phyloP scores from a whole-genome alignment of 2,113 vertebrate genomes.

The Scytalopus superciliaris region DNA sequence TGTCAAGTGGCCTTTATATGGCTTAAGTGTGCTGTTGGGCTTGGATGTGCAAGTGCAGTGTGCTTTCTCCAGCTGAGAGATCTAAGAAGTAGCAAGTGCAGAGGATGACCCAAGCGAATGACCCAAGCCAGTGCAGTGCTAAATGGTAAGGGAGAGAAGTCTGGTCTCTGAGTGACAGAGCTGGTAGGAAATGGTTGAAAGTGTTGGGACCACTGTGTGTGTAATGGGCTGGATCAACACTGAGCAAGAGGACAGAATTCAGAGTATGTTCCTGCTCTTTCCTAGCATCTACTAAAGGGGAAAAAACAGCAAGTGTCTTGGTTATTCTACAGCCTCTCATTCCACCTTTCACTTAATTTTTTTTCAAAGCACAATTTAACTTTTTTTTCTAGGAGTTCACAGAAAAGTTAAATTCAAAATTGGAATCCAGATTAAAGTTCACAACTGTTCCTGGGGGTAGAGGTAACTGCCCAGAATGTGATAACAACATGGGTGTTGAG shows the following conservation, averaged over 20 bases:
- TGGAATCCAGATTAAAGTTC: constrained; percentile 59
- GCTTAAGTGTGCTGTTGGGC: background rate
- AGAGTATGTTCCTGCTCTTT: background rate
- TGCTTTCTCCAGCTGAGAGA: background rate
- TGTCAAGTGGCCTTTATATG: background rate
- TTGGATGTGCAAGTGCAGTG: background rate
- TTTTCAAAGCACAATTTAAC: background rate
- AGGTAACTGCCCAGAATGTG: constrained; percentile 58
- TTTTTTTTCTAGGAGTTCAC: constrained; percentile 28
- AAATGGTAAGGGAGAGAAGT: background rate
- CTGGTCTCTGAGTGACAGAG: background rate
- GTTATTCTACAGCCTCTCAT: background rate
- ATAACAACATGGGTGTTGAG: constrained; percentile 58
- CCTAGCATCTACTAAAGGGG: background rate
- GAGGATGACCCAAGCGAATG: background rate
- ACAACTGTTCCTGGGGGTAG: constrained; percentile 52
- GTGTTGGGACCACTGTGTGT: background rate
- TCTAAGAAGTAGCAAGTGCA: background rate
- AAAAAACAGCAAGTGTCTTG: background rate
- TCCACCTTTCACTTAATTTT: background rate
- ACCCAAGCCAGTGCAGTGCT: background rate
- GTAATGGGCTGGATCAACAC: background rate
- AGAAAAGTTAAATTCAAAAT: constrained; percentile 66
- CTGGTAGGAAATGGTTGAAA: background rate
- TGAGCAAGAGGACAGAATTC: background rate